phyloP scores from a whole-genome alignment of 2,888 invertebrate species.

The Cheilosia variabilis region DNA sequence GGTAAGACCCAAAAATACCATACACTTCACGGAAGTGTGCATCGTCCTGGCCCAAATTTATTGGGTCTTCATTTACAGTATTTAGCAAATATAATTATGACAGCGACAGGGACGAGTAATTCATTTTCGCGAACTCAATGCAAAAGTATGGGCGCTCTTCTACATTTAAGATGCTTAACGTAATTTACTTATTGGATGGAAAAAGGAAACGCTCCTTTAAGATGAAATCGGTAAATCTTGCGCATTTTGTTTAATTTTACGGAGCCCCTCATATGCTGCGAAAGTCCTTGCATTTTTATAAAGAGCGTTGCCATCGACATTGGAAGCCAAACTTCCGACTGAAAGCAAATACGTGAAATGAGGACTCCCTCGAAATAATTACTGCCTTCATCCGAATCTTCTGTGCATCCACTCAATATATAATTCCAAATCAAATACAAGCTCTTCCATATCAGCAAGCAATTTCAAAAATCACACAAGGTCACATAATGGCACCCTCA shows the following conservation, averaged over 20 bases:
- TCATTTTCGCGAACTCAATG: background rate
- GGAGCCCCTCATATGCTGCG: background rate
- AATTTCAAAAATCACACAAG: background rate
- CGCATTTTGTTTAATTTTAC: background rate
- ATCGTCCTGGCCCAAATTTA: background rate
- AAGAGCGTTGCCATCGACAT: too few species aligned
- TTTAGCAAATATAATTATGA: constrained; percentile 27
- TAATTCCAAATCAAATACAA: background rate
- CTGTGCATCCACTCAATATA: too few species aligned
- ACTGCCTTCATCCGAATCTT: too few species aligned
- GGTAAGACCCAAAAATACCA: background rate
- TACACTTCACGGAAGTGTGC: constrained; percentile 5
- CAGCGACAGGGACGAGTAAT: background rate
- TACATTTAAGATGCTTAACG: background rate
- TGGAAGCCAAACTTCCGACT: too few species aligned
- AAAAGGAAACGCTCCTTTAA: background rate
- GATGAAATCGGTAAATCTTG: background rate
- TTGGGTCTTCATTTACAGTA: constrained; percentile 15
- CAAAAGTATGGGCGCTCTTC: background rate
- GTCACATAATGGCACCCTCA: background rate
- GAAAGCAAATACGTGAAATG: too few species aligned
- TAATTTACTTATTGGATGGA: constrained; percentile 7
- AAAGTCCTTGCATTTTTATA: too few species aligned
- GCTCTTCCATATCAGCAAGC: background rate
- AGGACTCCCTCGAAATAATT: too few species aligned